Evolutionary conservation across 92 coral and sea anemone species (phyloP).

Genomic region (Paragorgia papillata): DNA sequence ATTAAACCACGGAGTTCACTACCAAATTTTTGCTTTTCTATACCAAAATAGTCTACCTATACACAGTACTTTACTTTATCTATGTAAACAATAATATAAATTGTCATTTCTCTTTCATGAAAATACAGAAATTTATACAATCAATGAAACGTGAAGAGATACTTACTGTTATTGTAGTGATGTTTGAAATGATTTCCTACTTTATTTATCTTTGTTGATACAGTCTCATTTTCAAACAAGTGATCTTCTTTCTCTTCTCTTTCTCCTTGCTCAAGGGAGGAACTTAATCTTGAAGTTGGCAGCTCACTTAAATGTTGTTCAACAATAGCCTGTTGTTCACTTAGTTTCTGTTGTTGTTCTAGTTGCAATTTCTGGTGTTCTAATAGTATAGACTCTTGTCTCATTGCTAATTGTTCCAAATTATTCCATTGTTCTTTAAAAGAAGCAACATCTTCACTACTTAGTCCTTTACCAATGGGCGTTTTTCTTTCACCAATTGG

Average conservation of each 20-base stretch:
- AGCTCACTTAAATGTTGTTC: slow-evolving; percentile 34
- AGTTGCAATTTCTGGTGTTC: slow-evolving; percentile 78
- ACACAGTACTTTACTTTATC: too few species aligned
- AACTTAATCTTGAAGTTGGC: neutral
- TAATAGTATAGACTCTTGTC: slow-evolving; percentile 66
- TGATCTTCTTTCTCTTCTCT: neutral
- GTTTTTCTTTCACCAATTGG: slow-evolving; percentile 38
- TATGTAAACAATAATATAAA: too few species aligned
- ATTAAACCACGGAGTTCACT: too few species aligned
- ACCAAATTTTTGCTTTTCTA: too few species aligned
- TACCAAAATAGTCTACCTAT: too few species aligned
- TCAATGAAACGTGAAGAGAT: too few species aligned
- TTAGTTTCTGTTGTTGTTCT: slow-evolving; percentile 66
- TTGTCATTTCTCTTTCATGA: too few species aligned
- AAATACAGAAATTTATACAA: too few species aligned
- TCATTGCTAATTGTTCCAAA: slow-evolving; percentile 67
- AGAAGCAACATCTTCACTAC: slow-evolving; percentile 32
- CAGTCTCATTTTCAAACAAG: neutral
- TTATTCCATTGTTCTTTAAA: slow-evolving; percentile 73
- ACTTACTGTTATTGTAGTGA: neutral
- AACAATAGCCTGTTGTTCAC: slow-evolving; percentile 64
- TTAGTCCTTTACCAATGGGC: slow-evolving; percentile 33
- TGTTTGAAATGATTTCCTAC: neutral
- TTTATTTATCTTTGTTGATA: neutral
- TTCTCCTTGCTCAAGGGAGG: neutral